Evolutionary conservation across 2,797 vertebrate genomes (phyloP).

Genomic region (Morus bassanus): DNA sequence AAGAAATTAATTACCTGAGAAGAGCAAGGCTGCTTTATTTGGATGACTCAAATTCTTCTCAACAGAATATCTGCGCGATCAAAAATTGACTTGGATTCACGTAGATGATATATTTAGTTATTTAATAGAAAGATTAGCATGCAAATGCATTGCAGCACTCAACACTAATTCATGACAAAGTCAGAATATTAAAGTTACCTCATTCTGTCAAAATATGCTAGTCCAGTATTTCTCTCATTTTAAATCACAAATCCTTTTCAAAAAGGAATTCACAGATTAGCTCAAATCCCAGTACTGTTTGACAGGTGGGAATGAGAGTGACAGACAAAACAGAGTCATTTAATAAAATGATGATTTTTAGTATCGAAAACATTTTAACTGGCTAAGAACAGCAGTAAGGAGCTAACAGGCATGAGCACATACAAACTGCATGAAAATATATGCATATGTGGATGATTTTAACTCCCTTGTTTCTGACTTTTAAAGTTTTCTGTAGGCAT

Average conservation of each 20-base stretch:
- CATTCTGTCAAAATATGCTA: slow-evolving; percentile 53
- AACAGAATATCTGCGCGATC: not conserved
- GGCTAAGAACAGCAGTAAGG: not conserved
- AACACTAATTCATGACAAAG: not conserved
- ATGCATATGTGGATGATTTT: not conserved
- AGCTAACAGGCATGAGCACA: not conserved
- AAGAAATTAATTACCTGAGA: not conserved
- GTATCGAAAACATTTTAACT: not conserved
- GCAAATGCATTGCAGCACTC: slow-evolving; percentile 22
- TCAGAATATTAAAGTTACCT: slow-evolving; percentile 39
- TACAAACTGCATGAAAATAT: not conserved
- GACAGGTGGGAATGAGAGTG: not conserved
- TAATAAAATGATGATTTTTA: not conserved
- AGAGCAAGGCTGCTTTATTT: not conserved
- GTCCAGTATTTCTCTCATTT: not conserved
- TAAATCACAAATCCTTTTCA: slow-evolving; percentile 22
- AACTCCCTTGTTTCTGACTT: not conserved
- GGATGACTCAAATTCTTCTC: not conserved
- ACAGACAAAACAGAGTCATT: not conserved
- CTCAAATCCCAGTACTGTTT: slow-evolving; percentile 33
- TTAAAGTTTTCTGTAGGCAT: not conserved
- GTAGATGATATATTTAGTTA: not conserved
- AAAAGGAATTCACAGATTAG: slow-evolving; percentile 28
- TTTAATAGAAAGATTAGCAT: slow-evolving; percentile 44
- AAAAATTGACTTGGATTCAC: not conserved